Base-by-base conservation (phyloP, 92 coral and sea anemone genomes). In the Montipora capitata region DNA sequence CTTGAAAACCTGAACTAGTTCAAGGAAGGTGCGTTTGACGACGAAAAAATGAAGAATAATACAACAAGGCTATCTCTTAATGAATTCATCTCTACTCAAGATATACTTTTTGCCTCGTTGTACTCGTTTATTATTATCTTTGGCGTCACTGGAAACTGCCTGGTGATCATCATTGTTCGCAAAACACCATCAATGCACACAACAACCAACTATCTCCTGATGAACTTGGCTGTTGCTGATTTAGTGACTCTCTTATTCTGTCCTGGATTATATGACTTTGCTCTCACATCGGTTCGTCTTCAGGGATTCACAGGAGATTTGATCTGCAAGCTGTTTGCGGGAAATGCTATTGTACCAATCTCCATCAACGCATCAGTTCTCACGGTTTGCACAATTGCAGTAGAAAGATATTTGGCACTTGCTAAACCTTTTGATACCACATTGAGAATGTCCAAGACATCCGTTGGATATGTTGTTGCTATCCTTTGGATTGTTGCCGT, bases 381-480 rank as follows among this genome's bases (percentile, higher is more conserved):
- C 4, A 84, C 88, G 38, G 88, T 84, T 35, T 84, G 88, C 59
- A 75, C 82, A 9, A 75, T 90, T 41, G 93, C 90, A 15, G 90
- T 90, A 13, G 93, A 90, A 54, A 70, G 93, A 45, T 90, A 90
- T 59, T 82, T 83, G 77, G 93, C 93, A 7, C 83, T 90, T 12
- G 78, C 74, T 14, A 79, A 79, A 38, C 87, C 93, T 20, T 71
- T 90, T 65, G 77, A 38, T 3, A 83, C 77, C 54, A 41, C 64
- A 3, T 35, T 84, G 52, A 84, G 88, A 48, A 56, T 84, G 49
- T 58, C 64, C 8, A 76, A 63, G 42, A 64, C 51, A 3, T 12
- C 27, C 14, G 88, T 75, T 39, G 35, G 61, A 73, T 75, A 84
- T 67, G 74, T 76, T 4, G 65, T 84, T 41, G 75, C 66, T 2